Base-by-base conservation (phyloP, 2,888 invertebrate genomes). In the Lepetodrilus schrolli region DNA sequence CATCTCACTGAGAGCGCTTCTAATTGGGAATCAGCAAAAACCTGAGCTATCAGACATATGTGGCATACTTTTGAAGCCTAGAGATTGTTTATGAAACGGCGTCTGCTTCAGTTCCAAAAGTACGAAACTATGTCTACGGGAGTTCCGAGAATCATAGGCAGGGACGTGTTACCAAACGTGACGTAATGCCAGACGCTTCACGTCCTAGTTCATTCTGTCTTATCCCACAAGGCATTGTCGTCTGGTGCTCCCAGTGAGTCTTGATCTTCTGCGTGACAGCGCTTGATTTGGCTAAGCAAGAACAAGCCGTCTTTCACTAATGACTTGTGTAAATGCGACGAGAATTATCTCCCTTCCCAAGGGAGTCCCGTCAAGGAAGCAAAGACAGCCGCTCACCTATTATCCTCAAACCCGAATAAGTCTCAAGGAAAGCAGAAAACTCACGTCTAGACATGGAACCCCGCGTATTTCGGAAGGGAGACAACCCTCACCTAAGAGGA, bases 321-420 rank as follows among this genome's bases (percentile, higher is more conserved):
- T 68, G 68, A 68, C 68, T 47, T 47, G 68, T 43, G 68, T 68
- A 68, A 68, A 68, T 68, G 68, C 68, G 38, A 43, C 68, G 34
- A 68, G 68, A 68, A 68, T 68, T 68, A 68, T 68, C 68, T 47
- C 47, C 68, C 47, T 30, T 68, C 68, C 68, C 68, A 47, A 13
- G 68, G 68, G 68, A 68, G 4, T 13, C 43, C 37, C 13, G 43
- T 47, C 30, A 58, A 68, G 68, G 68, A 68, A 68, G 47, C 68
- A 47, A 43, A 38, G 68, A 43, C 68, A 43, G 68, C 47, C 43
- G 68, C 47, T 68, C 68, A 47, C 68, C 68, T 68, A 68, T 68
- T 68, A 68, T 47, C 43, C 23, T 23, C 21, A 21, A 34, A 30
- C 58, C 30, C 17, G 58, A 58, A 58, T 58, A 58, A 58, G 58